Conservation (phyloP, 2,888 invertebrate genomes). For the Pteria penguin region DNA sequence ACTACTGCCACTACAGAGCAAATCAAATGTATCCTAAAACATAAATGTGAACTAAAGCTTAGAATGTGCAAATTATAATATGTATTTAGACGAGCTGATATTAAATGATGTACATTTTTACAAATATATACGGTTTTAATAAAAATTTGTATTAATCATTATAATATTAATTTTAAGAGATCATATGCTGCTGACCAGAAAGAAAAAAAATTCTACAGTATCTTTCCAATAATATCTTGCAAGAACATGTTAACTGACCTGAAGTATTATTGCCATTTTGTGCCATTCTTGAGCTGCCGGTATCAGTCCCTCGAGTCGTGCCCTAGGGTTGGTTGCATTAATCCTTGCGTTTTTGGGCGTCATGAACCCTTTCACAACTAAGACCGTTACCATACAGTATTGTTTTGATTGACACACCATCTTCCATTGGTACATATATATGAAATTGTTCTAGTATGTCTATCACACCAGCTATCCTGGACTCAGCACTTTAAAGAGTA, state of each 20-base stretch:
- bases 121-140: too few species aligned
- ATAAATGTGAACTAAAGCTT: too few species aligned
- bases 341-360: conserved; percentile 5
- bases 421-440: neutral
- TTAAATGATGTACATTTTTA: too few species aligned
- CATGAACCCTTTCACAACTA: neutral
- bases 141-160: too few species aligned
- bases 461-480: neutral
- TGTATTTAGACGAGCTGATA: too few species aligned
- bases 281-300: neutral
- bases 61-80: too few species aligned
- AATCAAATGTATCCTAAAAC: neutral
- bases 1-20: neutral
- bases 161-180: too few species aligned
- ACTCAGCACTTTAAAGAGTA: neutral
- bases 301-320: neutral
- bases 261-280: neutral
- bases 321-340: neutral
- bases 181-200: too few species aligned
- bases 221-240: too few species aligned
- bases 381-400: neutral
- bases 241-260: neutral
- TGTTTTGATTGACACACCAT: neutral
- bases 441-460: neutral
- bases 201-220: too few species aligned